A percentile compares a stretch with the other conserved stretches of the same genome.
phyloP scores from a whole-genome alignment of 1,140 invertebrate species.

The Seison nebaliae region DNA sequence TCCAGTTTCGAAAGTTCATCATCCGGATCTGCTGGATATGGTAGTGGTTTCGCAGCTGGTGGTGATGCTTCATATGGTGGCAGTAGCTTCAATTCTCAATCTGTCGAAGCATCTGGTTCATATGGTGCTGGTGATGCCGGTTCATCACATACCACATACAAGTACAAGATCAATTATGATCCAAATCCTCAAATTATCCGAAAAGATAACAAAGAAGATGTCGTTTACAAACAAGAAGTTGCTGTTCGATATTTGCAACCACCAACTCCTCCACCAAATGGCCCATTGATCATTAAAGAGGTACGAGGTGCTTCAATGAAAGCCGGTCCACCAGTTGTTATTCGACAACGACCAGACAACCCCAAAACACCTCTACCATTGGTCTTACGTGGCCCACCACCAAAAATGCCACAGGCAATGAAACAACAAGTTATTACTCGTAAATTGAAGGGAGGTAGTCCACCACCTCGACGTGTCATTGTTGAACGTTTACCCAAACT shows the following conservation, averaged over 20 bases:
- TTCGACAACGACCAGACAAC: constrained; percentile 2
- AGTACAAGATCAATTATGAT: constrained; percentile 9
- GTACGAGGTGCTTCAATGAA: background rate
- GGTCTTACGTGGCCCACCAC: constrained; percentile 1
- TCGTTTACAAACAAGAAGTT: constrained; percentile 3
- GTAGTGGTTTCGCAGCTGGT: too few species aligned
- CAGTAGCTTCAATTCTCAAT: too few species aligned
- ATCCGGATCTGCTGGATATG: too few species aligned
- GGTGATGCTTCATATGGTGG: too few species aligned
- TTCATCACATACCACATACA: constrained; percentile 1
- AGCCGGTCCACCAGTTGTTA: constrained; percentile 1
- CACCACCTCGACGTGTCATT: constrained; percentile 7
- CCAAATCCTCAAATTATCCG: constrained; percentile 12
- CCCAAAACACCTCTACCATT: constrained; percentile 4
- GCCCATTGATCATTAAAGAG: constrained; percentile 3
- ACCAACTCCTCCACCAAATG: constrained; percentile 1
- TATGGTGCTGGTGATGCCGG: too few species aligned
- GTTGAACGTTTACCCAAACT: constrained; percentile 3
- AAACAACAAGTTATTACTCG: constrained; percentile 1
- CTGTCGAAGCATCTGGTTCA: too few species aligned
- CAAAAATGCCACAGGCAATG: background rate
- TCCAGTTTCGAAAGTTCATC: too few species aligned
- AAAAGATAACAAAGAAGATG: background rate
- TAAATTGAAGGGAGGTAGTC: background rate
- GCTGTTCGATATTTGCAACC: constrained; percentile 3